Base-by-base conservation (phyloP, 1,140 invertebrate genomes). In the Gonatopus flavifemur region DNA sequence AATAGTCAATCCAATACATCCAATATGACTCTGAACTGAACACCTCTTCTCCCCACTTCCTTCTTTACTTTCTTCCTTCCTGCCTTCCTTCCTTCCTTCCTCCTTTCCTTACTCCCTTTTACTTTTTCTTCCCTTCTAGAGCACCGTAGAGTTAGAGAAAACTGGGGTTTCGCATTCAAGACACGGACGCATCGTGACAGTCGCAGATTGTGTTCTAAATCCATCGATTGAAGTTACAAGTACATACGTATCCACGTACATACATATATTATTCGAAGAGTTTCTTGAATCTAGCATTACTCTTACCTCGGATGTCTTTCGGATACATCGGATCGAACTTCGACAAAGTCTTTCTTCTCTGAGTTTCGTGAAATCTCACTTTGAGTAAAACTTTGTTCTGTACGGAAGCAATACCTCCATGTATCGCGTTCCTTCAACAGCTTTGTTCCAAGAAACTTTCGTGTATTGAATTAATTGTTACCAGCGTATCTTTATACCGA, bases 1-100 rank as follows among this genome's bases (percentile, higher is more conserved):
- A 69, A 71, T 69, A 70, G 59, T 66, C 64, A 53, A 66, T 60
- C 54, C 62, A 61, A 56, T 67, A 67, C 57, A 59, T 46, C 52
- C 62, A 52, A 58, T 66, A 67, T 55, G 45, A 50, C 52, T 41
- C 33, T 54, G 15, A 13, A 7, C 16, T n/a, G n/a, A n/a, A n/a
- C n/a, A n/a, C 22, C 19, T 12, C 33, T 7, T 8, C 13, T 15
- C 10, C 0, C 15, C 2, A 1, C 33, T 16, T 35, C 3, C 3
- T 18, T 6, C n/a, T n/a, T n/a, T n/a, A n/a, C n/a, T 48, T 46
- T 51, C 54, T 48, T 47, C 58, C 42, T 32, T 30, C 49, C 40
- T 35, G 35, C 49, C 40, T 41, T 42, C 35, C 25, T 37, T 20
- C 10, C 25, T n/a, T 18, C 55, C 21, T 20, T 32, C 36, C 19